Evolutionary conservation across 2,113 vertebrate species (phyloP).

Genomic region (Cyanoliseus patagonus): DNA sequence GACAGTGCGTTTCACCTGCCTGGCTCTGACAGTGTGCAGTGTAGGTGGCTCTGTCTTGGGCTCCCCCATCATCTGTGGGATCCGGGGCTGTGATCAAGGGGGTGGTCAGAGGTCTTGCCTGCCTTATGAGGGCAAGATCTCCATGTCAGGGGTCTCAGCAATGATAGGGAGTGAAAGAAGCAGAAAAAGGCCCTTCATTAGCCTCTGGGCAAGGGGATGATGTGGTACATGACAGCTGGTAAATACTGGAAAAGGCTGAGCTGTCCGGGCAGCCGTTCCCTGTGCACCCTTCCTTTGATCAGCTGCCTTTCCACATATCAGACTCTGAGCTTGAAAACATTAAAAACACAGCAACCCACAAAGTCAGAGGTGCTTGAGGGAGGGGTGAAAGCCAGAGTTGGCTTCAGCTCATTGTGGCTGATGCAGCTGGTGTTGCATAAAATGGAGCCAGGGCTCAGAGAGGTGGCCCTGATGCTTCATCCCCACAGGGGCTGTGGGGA

Average conservation of each 20-base stretch:
- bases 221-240: not conserved
- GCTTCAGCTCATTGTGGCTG: not conserved
- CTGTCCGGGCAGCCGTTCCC: not conserved
- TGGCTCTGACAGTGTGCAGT: not conserved
- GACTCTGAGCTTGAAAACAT: not conserved
- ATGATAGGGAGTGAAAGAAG: accelerated
- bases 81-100: accelerated
- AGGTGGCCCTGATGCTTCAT: not conserved
- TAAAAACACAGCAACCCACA: not conserved
- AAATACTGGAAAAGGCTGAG: not conserved
- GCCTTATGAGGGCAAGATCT: not conserved
- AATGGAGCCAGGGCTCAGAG: not conserved
- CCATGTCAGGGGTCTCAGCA: not conserved
- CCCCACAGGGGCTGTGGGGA: accelerated
- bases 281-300: not conserved
- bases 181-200: not conserved
- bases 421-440: not conserved
- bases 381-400: not conserved
- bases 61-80: accelerated
- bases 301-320: not conserved
- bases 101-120: not conserved
- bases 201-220: not conserved
- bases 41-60: not conserved
- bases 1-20: not conserved
- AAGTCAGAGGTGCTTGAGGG: not conserved